phyloP scores from a whole-genome alignment of 2,113 vertebrate genomes.

The Rhegmatorhina hoffmannsi region DNA sequence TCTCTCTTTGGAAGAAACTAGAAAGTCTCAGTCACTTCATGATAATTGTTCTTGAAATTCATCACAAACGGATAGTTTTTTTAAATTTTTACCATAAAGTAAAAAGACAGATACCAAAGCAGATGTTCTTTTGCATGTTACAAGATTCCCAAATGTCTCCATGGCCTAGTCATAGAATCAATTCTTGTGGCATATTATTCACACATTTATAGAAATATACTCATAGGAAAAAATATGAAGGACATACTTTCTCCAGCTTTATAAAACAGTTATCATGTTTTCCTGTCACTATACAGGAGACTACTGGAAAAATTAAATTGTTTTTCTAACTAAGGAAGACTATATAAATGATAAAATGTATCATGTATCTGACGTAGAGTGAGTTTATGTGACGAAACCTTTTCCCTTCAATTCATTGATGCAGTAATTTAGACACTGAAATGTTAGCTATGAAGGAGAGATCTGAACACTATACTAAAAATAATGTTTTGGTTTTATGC shows the following conservation, averaged over 20 bases:
- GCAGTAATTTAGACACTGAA: neutral
- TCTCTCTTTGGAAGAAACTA: neutral
- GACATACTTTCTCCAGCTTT: neutral
- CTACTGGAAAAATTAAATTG: neutral
- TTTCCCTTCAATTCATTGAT: neutral
- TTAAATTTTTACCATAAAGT: neutral
- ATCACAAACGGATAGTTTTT: neutral
- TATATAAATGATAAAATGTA: neutral
- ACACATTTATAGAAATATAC: neutral
- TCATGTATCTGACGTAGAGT: neutral
- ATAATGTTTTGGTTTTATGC: neutral
- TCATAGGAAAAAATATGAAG: neutral
- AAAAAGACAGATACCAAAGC: neutral
- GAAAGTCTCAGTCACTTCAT: neutral
- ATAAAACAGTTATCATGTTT: neutral
- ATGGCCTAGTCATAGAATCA: neutral
- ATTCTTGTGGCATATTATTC: neutral
- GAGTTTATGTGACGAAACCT: neutral
- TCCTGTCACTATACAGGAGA: neutral
- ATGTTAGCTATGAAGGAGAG: neutral
- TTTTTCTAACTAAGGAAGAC: neutral
- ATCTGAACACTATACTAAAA: neutral
- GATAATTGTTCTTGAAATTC: neutral
- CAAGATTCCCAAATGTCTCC: slow-evolving; percentile 20
- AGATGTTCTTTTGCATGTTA: neutral